Evolutionary conservation across 2,888 invertebrate genomes (phyloP), one percentile per base, ranked within the genome.

Genomic region (Spodoptera littoralis): DNA sequence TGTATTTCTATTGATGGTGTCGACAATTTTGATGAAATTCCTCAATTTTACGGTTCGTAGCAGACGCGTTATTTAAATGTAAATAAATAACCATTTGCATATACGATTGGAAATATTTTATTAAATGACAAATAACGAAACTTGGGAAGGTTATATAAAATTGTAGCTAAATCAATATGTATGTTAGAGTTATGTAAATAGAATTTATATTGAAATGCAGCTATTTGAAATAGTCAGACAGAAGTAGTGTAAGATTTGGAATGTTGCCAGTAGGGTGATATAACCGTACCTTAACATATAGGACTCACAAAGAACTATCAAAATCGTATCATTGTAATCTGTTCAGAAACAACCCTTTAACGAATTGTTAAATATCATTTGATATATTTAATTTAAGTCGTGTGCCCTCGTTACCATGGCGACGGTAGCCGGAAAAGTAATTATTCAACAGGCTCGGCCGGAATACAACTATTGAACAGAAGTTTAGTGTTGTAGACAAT

Each of bases 401-500:
- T 72, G 68, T 61, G 54, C n/a, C 36, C 42, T 18, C 51, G 71
- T 82, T 64, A 48, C 65, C 69, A 77, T 80, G 76, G 70, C 69
- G 79, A 80, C 89, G 74, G 88, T 88, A 88, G 88, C 86, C 66
- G 76, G 81, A 64, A 77, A 84, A 84, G 84, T 87, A 87, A 91
- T 90, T 90, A 91, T 88, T 84, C 85, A 84, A 84, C 77, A 82
- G 81, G 76, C 83, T 76, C 36, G 59, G 69, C 67, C 79, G 80
- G 84, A 82, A 86, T 79, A 79, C 66, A 79, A 84, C 86, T 87
- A 87, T 88, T 85, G 86, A 88, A 88, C 88, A 88, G 88, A 87
- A 90, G 91, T 90, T 85, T 83, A 84, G 82, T 83, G 76, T 75
- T 78, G 80, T 79, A 91, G 84, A 93, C 92, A 92, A 92, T 91